Evolutionary conservation across 2,113 vertebrate genomes (phyloP).

Genomic region (Rhinichthys klamathensis): DNA sequence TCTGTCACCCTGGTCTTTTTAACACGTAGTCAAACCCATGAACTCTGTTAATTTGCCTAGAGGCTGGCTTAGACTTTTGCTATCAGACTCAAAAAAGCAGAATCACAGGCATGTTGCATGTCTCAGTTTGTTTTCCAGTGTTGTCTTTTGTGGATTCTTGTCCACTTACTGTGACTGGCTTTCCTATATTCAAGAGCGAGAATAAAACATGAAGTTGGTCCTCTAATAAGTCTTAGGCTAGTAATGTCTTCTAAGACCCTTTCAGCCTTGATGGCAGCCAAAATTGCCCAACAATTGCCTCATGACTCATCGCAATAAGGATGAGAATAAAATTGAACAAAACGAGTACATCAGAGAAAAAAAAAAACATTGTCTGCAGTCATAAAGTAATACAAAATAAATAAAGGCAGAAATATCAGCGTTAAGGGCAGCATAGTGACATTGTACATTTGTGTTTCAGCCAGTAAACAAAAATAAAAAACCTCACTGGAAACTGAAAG

Average conservation of each 20-base stretch:
- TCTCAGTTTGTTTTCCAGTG: neutral
- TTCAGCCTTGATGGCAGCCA: constrained; percentile 55
- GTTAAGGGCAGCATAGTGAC: neutral
- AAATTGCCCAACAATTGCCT: constrained; percentile 3
- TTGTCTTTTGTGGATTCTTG: constrained; percentile 17
- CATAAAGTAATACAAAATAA: constrained; percentile 27
- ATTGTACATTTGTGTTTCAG: neutral
- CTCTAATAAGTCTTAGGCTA: constrained; percentile 48
- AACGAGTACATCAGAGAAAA: neutral
- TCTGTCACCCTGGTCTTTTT: neutral
- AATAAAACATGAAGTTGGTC: constrained; percentile 49
- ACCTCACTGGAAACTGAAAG: neutral
- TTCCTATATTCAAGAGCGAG: constrained; percentile 49
- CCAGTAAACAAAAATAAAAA: constrained; percentile 7
- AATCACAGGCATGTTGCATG: neutral
- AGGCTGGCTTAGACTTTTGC: neutral
- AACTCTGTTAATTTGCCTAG: neutral
- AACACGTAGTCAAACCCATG: too few species aligned
- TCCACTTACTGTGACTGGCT: constrained; percentile 43
- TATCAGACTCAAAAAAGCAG: constrained; percentile 1
- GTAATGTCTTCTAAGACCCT: constrained; percentile 60
- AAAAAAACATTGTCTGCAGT: neutral
- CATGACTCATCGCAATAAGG: neutral
- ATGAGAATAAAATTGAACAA: neutral
- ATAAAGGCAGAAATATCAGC: constrained; percentile 12